phyloP scores from a whole-genome alignment of 2,797 vertebrate genomes.

The Enteromius mattozi region DNA sequence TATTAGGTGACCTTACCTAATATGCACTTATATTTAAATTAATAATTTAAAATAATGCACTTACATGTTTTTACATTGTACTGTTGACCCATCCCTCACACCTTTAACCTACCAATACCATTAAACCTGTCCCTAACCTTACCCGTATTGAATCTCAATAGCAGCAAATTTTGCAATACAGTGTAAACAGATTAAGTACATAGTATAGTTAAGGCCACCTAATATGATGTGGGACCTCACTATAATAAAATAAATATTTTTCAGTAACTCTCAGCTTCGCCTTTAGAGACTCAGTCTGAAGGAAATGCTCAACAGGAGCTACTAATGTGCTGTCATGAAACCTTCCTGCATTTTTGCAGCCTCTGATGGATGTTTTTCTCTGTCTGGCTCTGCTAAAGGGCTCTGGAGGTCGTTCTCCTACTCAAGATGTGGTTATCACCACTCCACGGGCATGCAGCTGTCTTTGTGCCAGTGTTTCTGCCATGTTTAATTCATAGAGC shows the following conservation, averaged over 20 bases:
- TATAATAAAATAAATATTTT: background rate
- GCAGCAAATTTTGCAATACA: background rate
- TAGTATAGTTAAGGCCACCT: background rate
- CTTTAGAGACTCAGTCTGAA: background rate
- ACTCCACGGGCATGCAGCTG: conserved; percentile 34
- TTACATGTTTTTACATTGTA: background rate
- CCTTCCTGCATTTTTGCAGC: background rate
- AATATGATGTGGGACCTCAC: background rate
- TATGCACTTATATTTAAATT: background rate
- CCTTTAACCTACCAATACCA: background rate
- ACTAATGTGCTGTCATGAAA: conserved; percentile 19
- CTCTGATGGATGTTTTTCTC: conserved; percentile 25
- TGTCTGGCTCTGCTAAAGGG: conserved; percentile 25
- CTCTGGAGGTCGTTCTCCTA: conserved; percentile 29
- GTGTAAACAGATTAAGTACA: background rate
- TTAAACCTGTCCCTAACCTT: background rate
- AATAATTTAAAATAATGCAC: background rate
- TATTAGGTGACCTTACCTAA: background rate
- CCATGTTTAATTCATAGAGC: conserved; percentile 59
- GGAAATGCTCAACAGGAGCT: background rate
- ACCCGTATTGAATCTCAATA: background rate
- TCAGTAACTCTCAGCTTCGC: background rate
- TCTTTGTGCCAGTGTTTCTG: conserved; percentile 45
- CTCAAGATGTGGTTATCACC: conserved; percentile 38
- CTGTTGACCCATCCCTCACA: background rate